Evolutionary conservation across 2,797 vertebrate species (phyloP), one percentile per base, ranked within the genome.

Genomic region (Cottoperca gobio): DNA sequence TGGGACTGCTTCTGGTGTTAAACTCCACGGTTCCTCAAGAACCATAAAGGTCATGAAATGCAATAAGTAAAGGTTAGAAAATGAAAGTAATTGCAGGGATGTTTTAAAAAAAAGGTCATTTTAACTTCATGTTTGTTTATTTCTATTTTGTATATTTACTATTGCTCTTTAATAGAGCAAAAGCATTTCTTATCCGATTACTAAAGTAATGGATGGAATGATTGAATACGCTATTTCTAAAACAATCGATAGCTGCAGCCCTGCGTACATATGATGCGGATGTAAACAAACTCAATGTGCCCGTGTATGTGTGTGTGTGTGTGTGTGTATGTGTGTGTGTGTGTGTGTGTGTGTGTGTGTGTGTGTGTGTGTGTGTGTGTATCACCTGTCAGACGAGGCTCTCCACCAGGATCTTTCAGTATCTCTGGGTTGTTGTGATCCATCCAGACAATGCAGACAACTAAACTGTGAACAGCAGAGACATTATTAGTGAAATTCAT

Each of bases 351-450:
- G 42, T 14, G 46, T 49, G 5, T 48, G 26, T 55, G 31, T 54
- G 17, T 33, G 19, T 54, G 52, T 54, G 45, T 46, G 43, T 10
- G 42, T 14, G 46, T 49, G 5, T 23, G 26, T 55, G 31, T 54
- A 17, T 66, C 28, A 88, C 79, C 84, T 90, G 63, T 49, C 23
- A 66, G 70, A 43, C 65, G 53, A 43, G 50, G 40, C 9, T 43
- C 46, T 50, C 58, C 82, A 35, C 39, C 61, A 21, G 67, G 50
- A 58, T 70, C 58, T 42, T 26, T 87, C 40, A 82, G 79, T 45
- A 28, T 59, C 70, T 86, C 84, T 43, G 70, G 69, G 31, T 72
- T 46, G 49, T 35, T 83, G 23, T 84, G 79, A 45, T 89, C 81
- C 91, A 92, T 93, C 69, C 54, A 61, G 23, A 55, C 14, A 3